These are phyloP conservation scores for Uropetala carovei DNA, from an alignment of 2,888 invertebrate species.

Conservation along the genomic window DNA sequence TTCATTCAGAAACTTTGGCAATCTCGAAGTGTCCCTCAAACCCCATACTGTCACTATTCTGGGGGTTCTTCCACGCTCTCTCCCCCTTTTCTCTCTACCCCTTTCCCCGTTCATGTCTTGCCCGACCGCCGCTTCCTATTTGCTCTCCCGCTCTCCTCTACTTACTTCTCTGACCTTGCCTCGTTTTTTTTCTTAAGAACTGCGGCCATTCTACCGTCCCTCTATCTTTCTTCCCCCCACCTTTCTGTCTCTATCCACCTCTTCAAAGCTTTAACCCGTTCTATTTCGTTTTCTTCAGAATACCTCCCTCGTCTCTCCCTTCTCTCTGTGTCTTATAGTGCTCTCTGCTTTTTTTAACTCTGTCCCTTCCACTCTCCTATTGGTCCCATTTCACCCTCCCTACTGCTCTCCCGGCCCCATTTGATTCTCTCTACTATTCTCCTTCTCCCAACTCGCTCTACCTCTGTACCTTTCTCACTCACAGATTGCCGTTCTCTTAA, in stretches of 20 bases:
- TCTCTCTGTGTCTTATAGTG: background rate
- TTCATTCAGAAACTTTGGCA: constrained; percentile 55
- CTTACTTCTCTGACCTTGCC: background rate
- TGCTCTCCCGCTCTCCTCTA: background rate
- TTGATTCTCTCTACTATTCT: no score
- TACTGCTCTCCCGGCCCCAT: no score
- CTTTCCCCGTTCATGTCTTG: background rate
- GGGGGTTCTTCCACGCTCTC: background rate
- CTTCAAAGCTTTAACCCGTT: background rate
- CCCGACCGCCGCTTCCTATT: background rate
- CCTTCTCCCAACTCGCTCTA: no score
- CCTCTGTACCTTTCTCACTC: no score
- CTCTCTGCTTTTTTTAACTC: no score
- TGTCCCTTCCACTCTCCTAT: no score
- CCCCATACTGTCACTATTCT: background rate
- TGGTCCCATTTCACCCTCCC: no score
- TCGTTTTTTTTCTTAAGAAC: background rate
- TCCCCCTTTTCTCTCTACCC: background rate
- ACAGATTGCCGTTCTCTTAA: background rate
- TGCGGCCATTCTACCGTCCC: background rate
- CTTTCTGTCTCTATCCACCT: background rate
- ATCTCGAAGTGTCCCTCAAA: constrained; percentile 44
- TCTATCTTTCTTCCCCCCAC: background rate
- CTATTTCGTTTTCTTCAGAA: background rate
- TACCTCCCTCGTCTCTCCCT: background rate